Evolutionary conservation across 2,888 invertebrate species (phyloP), one percentile per base, ranked within the genome.

Genomic region (Electrophaes corylata): DNA sequence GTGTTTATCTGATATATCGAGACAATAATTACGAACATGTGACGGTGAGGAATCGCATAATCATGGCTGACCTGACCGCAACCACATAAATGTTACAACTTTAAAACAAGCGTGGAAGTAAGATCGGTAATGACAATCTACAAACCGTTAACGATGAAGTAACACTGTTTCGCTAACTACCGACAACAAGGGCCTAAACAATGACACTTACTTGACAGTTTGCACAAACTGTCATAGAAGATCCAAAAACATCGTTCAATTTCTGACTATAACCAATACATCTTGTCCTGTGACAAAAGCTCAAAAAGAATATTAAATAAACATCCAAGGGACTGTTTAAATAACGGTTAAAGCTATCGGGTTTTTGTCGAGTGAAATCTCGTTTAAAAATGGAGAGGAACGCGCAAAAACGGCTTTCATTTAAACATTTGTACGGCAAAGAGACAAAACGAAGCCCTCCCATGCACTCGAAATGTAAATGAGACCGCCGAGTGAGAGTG

Each of bases 391-490:
- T 81, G 77, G 77, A 80, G 76, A 76, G 79, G 77, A 84, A 82
- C 81, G 74, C 76, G 81, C 75, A 83, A 82, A 86, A 84, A 81
- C 76, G 79, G 76, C 79, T 78, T 81, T 82, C 75, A 75, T 84
- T 84, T 82, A 83, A 80, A 86, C 84, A 84, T 74, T 75, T 81
- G 81, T 76, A 78, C 69, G 69, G 71, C 71, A 75, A 76, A 78
- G 78, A 79, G 79, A 81, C 79, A 81, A 83, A 85, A 81, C 79
- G 57, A 26, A 76, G 77, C 69, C 75, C 73, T 77, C 76, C 68
- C 69, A 73, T 74, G 75, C 78, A 77, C 79, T 81, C 73, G 78
- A 81, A 83, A 87, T 85, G 82, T 80, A 86, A 87, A 87, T 82
- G 79, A 83, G 78, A 71, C 33, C 41, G 70, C 67, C 72, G 73